Conservation (phyloP, 1,140 invertebrate species). For the Psix sp. region DNA sequence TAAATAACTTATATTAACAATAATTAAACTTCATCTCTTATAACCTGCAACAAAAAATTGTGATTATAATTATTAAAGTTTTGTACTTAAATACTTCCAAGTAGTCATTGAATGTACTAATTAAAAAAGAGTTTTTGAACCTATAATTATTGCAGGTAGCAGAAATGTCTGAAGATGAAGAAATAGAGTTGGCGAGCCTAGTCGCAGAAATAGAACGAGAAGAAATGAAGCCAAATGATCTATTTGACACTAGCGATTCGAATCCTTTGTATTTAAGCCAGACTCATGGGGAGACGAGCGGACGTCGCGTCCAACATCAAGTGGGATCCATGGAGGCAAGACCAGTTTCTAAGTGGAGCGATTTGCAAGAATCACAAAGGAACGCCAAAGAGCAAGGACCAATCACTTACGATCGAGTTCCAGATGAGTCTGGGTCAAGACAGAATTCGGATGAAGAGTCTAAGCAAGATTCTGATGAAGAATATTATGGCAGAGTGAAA, state of each 20-base stretch:
- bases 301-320: constrained; percentile 10
- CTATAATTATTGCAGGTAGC: constrained; percentile 45
- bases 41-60: no score
- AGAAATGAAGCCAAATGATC: constrained; percentile 59
- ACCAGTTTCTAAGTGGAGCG: constrained; percentile 31
- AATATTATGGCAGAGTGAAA: constrained; percentile 9
- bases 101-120: no score
- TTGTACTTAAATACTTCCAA: no score
- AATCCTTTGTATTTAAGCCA: constrained; percentile 44
- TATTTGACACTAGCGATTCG: constrained; percentile 49
- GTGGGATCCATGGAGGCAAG: constrained; percentile 13
- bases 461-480: neutral
- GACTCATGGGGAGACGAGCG: constrained; percentile 8
- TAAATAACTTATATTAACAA: no score
- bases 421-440: constrained; percentile 16
- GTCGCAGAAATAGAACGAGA: constrained; percentile 61
- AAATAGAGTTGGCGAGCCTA: constrained; percentile 50
- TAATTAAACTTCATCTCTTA: no score
- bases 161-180: constrained; percentile 56
- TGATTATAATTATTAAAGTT: no score
- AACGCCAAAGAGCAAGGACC: constrained; percentile 35
- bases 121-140: constrained; percentile 11
- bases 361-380: constrained; percentile 18
- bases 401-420: constrained; percentile 19
- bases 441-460: constrained; percentile 18